Evolutionary conservation across 2,113 vertebrate species (phyloP).

Genomic region (Tyrannus savana): DNA sequence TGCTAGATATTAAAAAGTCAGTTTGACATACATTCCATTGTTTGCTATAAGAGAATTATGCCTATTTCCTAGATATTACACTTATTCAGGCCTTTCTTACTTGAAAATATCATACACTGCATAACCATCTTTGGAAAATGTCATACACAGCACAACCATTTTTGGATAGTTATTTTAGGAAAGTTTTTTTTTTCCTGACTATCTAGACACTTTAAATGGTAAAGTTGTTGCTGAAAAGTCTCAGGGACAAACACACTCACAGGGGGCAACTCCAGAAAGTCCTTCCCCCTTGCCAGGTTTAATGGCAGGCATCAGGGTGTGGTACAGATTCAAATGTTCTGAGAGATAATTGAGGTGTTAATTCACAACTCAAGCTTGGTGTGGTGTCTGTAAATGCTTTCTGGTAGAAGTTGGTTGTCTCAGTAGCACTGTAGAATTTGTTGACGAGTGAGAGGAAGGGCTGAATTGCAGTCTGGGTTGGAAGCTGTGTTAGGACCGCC

Average conservation of each 20-base stretch:
- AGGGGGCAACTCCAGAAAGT: neutral
- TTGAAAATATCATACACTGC: neutral
- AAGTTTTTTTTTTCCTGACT: neutral
- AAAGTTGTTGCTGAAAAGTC: conserved; percentile 16
- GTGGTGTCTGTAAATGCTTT: neutral
- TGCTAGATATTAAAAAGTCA: neutral
- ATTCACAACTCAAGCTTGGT: neutral
- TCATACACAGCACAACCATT: conserved; percentile 22
- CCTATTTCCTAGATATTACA: neutral
- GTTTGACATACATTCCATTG: neutral
- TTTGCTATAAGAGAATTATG: neutral
- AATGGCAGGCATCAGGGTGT: neutral
- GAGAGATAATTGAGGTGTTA: neutral
- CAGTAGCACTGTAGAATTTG: too few species aligned
- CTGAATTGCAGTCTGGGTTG: neutral
- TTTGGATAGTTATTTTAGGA: conserved; percentile 59
- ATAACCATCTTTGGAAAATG: conserved; percentile 39
- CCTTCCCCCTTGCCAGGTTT: neutral
- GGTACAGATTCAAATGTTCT: neutral
- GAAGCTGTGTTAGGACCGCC: too few species aligned
- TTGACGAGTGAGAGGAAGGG: neutral
- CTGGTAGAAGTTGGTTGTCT: neutral
- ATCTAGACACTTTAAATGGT: conserved; percentile 50
- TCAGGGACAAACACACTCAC: neutral
- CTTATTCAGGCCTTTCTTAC: neutral